These are phyloP conservation scores for Cephus nigrinus DNA, from an alignment of 2,888 invertebrate genomes.

Conservation along the genomic window DNA sequence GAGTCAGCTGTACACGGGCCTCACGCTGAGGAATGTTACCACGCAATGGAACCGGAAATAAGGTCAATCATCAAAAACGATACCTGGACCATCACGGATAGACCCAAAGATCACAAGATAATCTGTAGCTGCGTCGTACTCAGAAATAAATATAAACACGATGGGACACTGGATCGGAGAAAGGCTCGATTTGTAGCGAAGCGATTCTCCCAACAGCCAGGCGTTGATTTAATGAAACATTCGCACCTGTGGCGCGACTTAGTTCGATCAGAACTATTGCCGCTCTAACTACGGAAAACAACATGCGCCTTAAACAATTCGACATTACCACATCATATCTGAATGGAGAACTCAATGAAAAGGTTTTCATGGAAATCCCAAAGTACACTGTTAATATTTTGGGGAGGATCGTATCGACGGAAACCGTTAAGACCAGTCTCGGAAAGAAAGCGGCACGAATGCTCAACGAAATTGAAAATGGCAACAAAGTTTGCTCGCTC, in stretches of 20 bases:
- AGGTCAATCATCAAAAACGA: slow-evolving; percentile 18
- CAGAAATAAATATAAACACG: slow-evolving; percentile 8
- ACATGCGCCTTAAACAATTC: slow-evolving; percentile 13
- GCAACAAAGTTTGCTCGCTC: background rate
- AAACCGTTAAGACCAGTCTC: background rate
- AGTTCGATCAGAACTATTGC: slow-evolving; percentile 12
- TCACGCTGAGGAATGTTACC: slow-evolving; percentile 12
- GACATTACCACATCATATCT: slow-evolving; percentile 16
- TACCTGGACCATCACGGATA: slow-evolving; percentile 17
- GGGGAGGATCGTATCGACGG: background rate
- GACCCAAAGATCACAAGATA: slow-evolving; percentile 8
- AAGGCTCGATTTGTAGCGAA: slow-evolving; percentile 20
- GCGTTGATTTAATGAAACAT: slow-evolving; percentile 18
- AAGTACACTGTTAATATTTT: slow-evolving; percentile 6
- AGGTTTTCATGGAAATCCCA: slow-evolving; percentile 17
- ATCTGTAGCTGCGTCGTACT: background rate
- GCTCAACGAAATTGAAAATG: background rate
- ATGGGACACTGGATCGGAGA: slow-evolving; percentile 9
- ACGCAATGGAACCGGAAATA: slow-evolving; percentile 14
- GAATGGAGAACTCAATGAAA: slow-evolving; percentile 11
- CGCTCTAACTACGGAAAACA: slow-evolving; percentile 11
- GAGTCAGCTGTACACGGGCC: slow-evolving; percentile 5
- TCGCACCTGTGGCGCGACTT: slow-evolving; percentile 16
- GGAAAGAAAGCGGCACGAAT: background rate
- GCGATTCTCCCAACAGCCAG: slow-evolving; percentile 16